Percentiles rank a stretch among this genome's conserved stretches.
These are phyloP conservation scores for Apodemia hepburni DNA, from an alignment of 2,888 invertebrate species.

Conservation along the genomic window DNA sequence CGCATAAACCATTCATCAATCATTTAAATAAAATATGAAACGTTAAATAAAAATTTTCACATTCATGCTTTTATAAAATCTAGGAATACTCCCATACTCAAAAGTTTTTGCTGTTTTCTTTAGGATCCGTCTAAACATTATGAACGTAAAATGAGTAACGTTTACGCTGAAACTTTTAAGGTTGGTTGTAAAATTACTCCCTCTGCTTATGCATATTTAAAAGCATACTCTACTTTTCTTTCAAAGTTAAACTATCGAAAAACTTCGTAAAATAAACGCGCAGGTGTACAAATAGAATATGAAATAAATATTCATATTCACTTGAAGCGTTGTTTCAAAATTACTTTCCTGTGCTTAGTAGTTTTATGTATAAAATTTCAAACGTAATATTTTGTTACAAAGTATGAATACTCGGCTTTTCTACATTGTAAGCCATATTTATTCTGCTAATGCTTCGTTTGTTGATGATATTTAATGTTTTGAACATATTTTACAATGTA, in stretches of 20 bases:
- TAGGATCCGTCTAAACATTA: not conserved
- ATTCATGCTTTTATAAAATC: not conserved
- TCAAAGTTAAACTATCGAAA: constrained; percentile 37
- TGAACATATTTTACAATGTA: not conserved
- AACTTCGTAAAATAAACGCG: constrained; percentile 38
- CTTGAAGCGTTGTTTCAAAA: constrained; percentile 31
- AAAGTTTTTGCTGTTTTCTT: not conserved
- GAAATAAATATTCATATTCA: constrained; percentile 41
- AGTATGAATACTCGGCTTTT: not conserved
- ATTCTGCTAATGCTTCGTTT: constrained; percentile 26
- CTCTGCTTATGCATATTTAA: constrained; percentile 29
- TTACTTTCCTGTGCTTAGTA: constrained; percentile 24
- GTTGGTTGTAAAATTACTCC: constrained; percentile 21
- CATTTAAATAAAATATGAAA: not conserved
- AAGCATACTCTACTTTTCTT: constrained; percentile 30
- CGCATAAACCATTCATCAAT: not conserved
- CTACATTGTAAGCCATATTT: constrained; percentile 16
- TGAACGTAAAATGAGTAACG: not conserved
- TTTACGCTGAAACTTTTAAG: constrained; percentile 8
- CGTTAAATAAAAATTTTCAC: not conserved
- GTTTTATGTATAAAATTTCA: constrained; percentile 24
- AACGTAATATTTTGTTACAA: constrained; percentile 20
- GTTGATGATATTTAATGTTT: constrained; percentile 25
- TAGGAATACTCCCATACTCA: not conserved
- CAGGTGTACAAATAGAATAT: constrained; percentile 41